Percentiles rank a stretch among this genome's conserved stretches.
Conservation (phyloP, 2,888 invertebrate genomes). For the Steinernema carpocapsae region DNA sequence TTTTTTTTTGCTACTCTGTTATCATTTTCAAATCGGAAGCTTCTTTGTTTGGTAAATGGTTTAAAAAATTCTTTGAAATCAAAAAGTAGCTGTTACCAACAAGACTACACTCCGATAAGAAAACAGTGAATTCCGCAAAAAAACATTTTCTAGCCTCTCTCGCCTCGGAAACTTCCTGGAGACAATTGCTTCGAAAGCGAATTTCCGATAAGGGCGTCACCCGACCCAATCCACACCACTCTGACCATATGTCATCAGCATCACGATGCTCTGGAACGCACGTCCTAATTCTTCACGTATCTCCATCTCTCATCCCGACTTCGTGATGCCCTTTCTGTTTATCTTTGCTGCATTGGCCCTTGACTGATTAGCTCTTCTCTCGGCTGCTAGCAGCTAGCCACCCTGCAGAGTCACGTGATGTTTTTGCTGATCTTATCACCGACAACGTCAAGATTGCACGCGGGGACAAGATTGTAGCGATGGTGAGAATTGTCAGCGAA, state of each 20-base stretch:
- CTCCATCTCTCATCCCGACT: not conserved
- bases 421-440: not conserved
- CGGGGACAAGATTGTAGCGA: no score
- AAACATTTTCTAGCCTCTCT: not conserved
- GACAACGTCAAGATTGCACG: no score
- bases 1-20: no score
- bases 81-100: no score
- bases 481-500: no score
- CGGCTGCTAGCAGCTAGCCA: not conserved
- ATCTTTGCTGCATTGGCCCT: not conserved
- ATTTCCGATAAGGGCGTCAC: not conserved
- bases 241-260: not conserved
- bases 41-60: no score
- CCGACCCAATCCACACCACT: not conserved
- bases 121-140: no score
- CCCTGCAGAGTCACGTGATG: conserved; percentile 19
- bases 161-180: not conserved
- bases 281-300: not conserved
- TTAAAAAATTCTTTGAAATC: no score
- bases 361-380: not conserved
- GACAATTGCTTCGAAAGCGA: not conserved
- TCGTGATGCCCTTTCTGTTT: not conserved
- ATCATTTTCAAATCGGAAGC: no score
- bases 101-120: no score
- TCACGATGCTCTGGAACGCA: not conserved